These are phyloP conservation scores for Rhynchopsitta pachyrhyncha DNA, from an alignment of 2,113 vertebrate species.

Conservation along the genomic window DNA sequence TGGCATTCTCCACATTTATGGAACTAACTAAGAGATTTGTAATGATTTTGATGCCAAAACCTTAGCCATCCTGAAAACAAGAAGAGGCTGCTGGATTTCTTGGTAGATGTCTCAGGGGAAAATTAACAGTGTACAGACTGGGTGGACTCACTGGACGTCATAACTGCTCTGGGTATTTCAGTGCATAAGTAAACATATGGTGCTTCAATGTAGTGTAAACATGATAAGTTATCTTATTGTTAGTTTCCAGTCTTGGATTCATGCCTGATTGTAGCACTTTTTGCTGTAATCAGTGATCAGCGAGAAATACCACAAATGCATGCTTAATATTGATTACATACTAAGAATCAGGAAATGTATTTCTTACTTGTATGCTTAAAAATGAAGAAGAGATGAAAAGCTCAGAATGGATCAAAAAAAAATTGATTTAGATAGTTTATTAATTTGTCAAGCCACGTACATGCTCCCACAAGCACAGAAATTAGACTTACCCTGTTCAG, in stretches of 20 bases:
- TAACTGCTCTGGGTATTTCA: background rate
- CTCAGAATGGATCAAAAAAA: background rate
- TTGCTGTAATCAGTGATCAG: background rate
- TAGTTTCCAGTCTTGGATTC: background rate
- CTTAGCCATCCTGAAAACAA: background rate
- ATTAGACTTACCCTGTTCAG: background rate
- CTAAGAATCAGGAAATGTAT: background rate
- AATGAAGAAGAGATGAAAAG: background rate
- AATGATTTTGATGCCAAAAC: background rate
- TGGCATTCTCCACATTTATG: background rate
- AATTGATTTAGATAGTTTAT: background rate
- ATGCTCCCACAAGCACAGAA: background rate
- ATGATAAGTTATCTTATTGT: background rate
- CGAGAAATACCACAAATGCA: background rate
- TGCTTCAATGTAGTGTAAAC: background rate
- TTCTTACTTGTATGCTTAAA: background rate
- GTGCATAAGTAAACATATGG: background rate
- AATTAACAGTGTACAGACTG: background rate
- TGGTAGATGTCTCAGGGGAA: background rate
- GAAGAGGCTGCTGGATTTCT: background rate
- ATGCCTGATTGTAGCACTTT: background rate
- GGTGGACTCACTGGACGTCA: background rate
- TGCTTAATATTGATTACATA: background rate
- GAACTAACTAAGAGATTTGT: background rate
- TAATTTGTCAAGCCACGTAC: background rate